Base-by-base conservation (phyloP, 2,113 vertebrate genomes). In the Sclerurus mexicanus region DNA sequence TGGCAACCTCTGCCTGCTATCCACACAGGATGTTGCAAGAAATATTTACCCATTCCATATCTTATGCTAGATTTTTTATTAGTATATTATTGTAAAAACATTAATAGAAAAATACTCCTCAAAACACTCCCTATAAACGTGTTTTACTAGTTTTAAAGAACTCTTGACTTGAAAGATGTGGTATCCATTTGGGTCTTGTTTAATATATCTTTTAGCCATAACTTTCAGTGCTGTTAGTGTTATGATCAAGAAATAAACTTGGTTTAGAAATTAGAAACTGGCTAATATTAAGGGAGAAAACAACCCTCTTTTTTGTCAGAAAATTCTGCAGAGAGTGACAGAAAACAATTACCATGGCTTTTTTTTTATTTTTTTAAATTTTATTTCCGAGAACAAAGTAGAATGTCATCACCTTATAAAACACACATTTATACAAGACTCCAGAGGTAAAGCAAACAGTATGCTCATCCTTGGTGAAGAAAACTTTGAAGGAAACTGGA, bases 401-500 rank as follows among this genome's bases (percentile, higher is more conserved):
- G 52, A 14, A 49, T 63, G 9, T 58, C 19, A 18, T 31, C 2
- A 1, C 28, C 22, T 78, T 44, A 28, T n/a, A 72, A 71, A 66
- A 17, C 42, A 15, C 16, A 50, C 1, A 2, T 81, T 86, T 71
- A 20, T 59, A 40, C 0, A 23, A 63, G 24, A 6, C 15, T 72
- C 72, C 15, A 66, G 74, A 82, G 59, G 40, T 53, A 86, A 68
- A 89, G 31, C 24, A 78, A 82, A 42, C 33, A 72, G 15, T 19
- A 40, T 68, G 60, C 14, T 95, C 20, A 9, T 58, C 68, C 53
- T 78, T 15, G 4, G 39, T 35, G 49, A 78, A 85, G 52, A 8
- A 75, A 91, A 72, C 56, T 81, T 87, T 60, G 87, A 82, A 60
- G 56, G 28, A 60, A 91, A 63, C 47, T 64, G 75, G 75, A 82